These are phyloP conservation scores for Zosterops pallidus DNA, from an alignment of 2,113 vertebrate species.

Conservation along the genomic window DNA sequence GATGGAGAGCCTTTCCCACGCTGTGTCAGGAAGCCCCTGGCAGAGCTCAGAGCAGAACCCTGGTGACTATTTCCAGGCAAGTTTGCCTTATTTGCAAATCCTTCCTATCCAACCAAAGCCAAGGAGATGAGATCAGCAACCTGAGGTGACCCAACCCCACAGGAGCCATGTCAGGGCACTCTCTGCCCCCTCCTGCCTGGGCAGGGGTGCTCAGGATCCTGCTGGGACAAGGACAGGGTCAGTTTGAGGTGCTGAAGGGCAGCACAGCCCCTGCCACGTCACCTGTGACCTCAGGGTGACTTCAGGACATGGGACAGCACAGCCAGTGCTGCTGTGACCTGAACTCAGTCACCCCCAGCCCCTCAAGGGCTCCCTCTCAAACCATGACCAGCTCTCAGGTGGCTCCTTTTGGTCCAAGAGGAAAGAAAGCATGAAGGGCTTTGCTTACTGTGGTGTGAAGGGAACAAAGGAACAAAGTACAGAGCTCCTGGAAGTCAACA, in stretches of 20 bases:
- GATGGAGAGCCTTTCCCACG: constrained; percentile 21
- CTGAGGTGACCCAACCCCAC: not conserved
- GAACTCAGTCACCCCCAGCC: not conserved
- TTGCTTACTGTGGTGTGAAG: not conserved
- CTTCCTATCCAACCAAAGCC: not conserved
- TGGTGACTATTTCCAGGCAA: not conserved
- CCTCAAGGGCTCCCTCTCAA: not conserved
- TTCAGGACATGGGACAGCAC: not conserved
- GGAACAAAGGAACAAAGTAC: constrained; percentile 42
- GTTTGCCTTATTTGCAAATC: not conserved
- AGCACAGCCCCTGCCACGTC: not conserved
- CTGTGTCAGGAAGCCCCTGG: not conserved
- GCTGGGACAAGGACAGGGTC: not conserved
- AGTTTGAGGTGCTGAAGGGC: not conserved
- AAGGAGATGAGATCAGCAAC: not conserved
- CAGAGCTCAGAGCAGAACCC: not conserved
- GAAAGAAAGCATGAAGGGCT: not conserved
- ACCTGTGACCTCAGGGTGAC: not conserved
- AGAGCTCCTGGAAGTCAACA: not conserved
- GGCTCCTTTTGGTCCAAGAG: not conserved
- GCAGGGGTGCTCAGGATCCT: not conserved
- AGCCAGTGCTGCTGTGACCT: accelerated
- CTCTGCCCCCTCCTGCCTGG: not conserved
- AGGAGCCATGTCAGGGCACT: accelerated
- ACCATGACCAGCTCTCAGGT: not conserved